Percentiles rank a stretch among this genome's conserved stretches.
These are phyloP conservation scores for Stichopus horrens DNA, from an alignment of 53 echinoderm and acorn worm species.

Conservation along the genomic window DNA sequence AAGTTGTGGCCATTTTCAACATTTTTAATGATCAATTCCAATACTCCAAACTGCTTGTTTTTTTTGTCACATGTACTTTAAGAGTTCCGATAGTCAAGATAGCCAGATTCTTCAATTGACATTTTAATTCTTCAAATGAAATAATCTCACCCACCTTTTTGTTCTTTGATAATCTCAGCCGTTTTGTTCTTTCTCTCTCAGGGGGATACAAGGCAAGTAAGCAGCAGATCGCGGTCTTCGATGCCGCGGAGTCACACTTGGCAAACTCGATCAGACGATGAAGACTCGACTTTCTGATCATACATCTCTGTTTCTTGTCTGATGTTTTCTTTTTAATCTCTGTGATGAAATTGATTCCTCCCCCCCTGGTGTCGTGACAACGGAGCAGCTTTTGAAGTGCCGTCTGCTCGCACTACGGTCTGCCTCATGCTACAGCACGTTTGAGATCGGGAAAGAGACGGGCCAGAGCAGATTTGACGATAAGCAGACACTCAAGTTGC, in stretches of 20 bases:
- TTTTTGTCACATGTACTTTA: too few species aligned
- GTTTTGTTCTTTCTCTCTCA: background rate
- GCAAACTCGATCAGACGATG: slow-evolving; percentile 18
- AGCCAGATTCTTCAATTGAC: too few species aligned
- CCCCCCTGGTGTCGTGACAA: background rate
- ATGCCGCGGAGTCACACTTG: slow-evolving; percentile 10
- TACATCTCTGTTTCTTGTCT: background rate
- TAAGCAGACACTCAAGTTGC: too few species aligned
- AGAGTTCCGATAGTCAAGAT: too few species aligned
- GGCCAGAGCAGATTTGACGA: background rate
- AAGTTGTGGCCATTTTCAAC: too few species aligned
- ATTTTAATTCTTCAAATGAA: too few species aligned
- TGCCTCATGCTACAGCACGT: background rate
- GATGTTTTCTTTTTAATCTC: background rate
- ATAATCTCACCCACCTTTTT: too few species aligned
- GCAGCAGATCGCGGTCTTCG: background rate
- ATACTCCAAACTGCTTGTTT: too few species aligned
- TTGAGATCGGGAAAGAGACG: background rate
- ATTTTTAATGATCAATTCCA: too few species aligned
- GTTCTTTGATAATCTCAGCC: too few species aligned
- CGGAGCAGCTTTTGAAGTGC: background rate
- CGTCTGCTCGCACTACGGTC: background rate
- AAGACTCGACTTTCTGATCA: slow-evolving; percentile 18
- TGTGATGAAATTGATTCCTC: background rate
- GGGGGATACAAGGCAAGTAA: slow-evolving; percentile 21